Evolutionary conservation across 2,113 vertebrate genomes (phyloP).

Genomic region (Arenaria interpres): DNA sequence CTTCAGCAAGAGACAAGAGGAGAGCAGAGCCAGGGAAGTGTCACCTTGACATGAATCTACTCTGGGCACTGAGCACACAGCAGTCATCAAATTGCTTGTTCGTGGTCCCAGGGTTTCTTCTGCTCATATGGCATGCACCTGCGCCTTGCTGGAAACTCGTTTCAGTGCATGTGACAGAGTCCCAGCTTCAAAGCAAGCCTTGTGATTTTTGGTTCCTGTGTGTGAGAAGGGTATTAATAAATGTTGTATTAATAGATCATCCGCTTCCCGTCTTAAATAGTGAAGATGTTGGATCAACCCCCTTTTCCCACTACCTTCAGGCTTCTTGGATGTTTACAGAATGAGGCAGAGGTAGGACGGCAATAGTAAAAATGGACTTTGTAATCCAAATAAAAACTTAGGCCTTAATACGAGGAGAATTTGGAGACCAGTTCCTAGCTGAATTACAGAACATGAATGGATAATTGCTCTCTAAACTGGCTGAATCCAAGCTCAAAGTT

Average conservation of each 20-base stretch:
- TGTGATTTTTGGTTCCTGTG: slow-evolving; percentile 44
- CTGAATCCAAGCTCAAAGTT: slow-evolving; percentile 1
- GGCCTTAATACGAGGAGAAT: not conserved
- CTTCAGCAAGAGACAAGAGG: not conserved
- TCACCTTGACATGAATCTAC: slow-evolving; percentile 42
- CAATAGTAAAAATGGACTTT: not conserved
- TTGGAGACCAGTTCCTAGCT: not conserved
- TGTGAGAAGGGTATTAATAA: slow-evolving; percentile 51
- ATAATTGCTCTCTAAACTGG: not conserved
- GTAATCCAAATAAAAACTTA: slow-evolving; percentile 12
- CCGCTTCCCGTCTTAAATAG: not conserved
- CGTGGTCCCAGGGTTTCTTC: not conserved
- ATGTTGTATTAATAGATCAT: slow-evolving; percentile 39
- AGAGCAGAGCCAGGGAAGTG: slow-evolving; percentile 29
- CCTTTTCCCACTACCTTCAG: not conserved
- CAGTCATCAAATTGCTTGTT: slow-evolving; percentile 35
- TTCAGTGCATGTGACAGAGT: not conserved
- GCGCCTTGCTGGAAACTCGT: not conserved
- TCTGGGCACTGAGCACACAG: not conserved
- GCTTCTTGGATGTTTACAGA: not conserved
- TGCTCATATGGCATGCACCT: slow-evolving; percentile 66
- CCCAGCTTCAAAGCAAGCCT: slow-evolving; percentile 47
- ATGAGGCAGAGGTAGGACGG: not conserved
- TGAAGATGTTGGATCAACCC: not conserved
- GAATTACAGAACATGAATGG: not conserved